These are phyloP conservation scores for Chrysina gloriosa DNA, from an alignment of 2,888 invertebrate species.

Conservation along the genomic window DNA sequence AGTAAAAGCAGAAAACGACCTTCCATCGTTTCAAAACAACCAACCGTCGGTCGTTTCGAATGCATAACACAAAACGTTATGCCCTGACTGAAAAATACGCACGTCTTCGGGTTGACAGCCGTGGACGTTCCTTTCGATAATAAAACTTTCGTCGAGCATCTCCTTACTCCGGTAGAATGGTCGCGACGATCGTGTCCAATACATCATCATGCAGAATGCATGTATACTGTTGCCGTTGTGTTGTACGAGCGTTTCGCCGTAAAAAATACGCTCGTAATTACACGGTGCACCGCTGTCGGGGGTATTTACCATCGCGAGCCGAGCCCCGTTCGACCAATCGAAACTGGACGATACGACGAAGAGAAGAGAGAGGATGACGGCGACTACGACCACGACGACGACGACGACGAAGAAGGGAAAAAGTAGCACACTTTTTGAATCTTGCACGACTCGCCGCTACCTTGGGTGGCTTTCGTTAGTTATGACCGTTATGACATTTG, in stretches of 20 bases:
- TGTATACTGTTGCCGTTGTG: neutral
- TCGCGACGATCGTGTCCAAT: slow-evolving; percentile 51
- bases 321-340: slow-evolving; percentile 43
- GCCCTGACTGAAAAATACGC: neutral
- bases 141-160: neutral
- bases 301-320: slow-evolving; percentile 51
- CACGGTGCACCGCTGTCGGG: slow-evolving; percentile 46
- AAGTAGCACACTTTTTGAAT: slow-evolving; percentile 57
- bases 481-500: slow-evolving; percentile 52
- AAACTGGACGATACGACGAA: slow-evolving; percentile 19
- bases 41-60: neutral
- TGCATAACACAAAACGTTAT: slow-evolving; percentile 1
- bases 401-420: slow-evolving; percentile 42
- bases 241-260: slow-evolving; percentile 6
- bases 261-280: slow-evolving; percentile 55
- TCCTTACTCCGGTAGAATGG: neutral
- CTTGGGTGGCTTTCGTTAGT: slow-evolving; percentile 56
- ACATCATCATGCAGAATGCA: slow-evolving; percentile 49
- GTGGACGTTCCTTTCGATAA: slow-evolving; percentile 6
- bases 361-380: neutral
- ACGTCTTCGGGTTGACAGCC: slow-evolving; percentile 6
- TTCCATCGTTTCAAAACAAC: neutral
- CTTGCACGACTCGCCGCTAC: slow-evolving; percentile 57
- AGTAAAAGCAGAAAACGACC: neutral
- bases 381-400: slow-evolving; percentile 39